Percentiles rank a stretch among this genome's conserved stretches.
Evolutionary conservation across 1,140 invertebrate species (phyloP).

Genomic region (Tribolium castaneum): DNA sequence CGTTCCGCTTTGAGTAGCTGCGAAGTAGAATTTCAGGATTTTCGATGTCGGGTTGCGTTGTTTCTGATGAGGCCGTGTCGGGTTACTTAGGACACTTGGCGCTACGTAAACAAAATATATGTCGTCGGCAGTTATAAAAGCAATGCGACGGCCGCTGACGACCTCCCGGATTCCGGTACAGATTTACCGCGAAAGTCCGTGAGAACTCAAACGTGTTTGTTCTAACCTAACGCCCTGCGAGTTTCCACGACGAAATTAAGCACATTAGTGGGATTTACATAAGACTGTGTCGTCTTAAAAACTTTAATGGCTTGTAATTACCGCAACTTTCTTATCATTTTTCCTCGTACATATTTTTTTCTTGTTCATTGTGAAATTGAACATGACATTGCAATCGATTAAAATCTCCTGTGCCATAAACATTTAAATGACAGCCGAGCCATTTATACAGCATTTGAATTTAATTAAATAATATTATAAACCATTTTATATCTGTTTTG

Average conservation of each 20-base stretch:
- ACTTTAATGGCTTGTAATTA: slow-evolving; percentile 28
- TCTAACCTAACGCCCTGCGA: slow-evolving; percentile 19
- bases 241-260: slow-evolving; percentile 26
- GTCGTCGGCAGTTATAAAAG: slow-evolving; percentile 28
- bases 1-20: slow-evolving; percentile 21
- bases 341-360: not conserved
- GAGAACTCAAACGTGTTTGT: slow-evolving; percentile 37
- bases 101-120: slow-evolving; percentile 33
- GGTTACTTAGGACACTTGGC: slow-evolving; percentile 20
- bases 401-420: not conserved
- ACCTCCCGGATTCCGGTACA: slow-evolving; percentile 34
- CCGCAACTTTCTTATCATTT: not conserved
- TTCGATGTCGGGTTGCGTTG: not conserved
- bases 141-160: slow-evolving; percentile 15
- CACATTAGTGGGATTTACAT: slow-evolving; percentile 28
- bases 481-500: slow-evolving; percentile 1
- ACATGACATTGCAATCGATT: not conserved
- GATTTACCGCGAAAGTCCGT: slow-evolving; percentile 30
- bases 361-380: not conserved
- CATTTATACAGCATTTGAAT: too few relatives aligned
- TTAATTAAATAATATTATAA: not conserved
- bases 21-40: slow-evolving; percentile 30
- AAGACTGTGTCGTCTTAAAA: slow-evolving; percentile 17
- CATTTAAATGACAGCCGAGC: not conserved
- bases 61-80: slow-evolving; percentile 11